These are phyloP conservation scores for Pteromalus puparum DNA, from an alignment of 1,140 invertebrate species.

Conservation along the genomic window DNA sequence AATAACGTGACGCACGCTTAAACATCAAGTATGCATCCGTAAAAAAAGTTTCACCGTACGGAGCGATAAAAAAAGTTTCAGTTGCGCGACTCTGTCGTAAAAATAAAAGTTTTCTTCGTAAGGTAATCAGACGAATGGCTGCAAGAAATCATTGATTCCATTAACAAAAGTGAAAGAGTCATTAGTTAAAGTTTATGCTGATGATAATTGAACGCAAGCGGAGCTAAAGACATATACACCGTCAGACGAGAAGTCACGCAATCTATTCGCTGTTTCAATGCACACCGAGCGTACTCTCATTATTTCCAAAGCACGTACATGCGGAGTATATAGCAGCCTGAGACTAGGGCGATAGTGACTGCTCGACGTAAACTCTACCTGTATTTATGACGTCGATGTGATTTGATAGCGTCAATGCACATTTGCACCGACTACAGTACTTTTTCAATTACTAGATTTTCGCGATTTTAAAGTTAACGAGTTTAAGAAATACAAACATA, in stretches of 20 bases:
- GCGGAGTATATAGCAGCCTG: background rate
- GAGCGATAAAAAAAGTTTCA: conserved; percentile 29
- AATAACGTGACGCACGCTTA: conserved; percentile 3
- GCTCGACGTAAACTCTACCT: no score
- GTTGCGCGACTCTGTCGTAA: conserved; percentile 8
- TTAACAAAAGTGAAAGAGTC: conserved; percentile 41
- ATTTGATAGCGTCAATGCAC: conserved; percentile 21
- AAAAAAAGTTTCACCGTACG: conserved; percentile 21
- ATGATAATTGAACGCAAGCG: conserved; percentile 49
- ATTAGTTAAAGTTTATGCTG: conserved; percentile 46
- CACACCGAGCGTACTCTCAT: conserved; percentile 31
- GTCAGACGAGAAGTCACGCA: conserved; percentile 31
- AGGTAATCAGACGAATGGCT: background rate
- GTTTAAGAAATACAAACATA: no score
- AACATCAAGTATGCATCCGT: conserved; percentile 28
- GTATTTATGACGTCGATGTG: no score
- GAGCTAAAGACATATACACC: background rate
- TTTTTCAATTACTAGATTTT: no score
- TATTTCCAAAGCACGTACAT: background rate
- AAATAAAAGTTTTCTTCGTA: conserved; percentile 31
- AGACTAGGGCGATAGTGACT: background rate
- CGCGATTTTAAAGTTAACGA: no score
- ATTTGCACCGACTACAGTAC: background rate
- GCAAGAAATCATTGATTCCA: conserved; percentile 29
- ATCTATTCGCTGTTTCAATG: conserved; percentile 24